These are phyloP conservation scores for Chroicocephalus ridibundus DNA, from an alignment of 2,113 vertebrate genomes.

Conservation along the genomic window DNA sequence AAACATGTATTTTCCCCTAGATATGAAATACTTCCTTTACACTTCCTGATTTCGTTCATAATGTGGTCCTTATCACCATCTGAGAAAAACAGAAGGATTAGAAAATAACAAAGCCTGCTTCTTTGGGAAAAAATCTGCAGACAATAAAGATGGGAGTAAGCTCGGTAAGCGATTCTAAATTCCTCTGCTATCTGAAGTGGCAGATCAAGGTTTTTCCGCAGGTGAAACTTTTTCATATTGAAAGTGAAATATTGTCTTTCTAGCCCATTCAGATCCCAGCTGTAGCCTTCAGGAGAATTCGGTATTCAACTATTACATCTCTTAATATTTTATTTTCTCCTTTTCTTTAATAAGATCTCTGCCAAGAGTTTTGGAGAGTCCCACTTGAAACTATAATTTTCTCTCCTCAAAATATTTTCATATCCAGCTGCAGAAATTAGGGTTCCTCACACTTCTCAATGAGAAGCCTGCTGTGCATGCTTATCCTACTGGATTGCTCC, in stretches of 20 bases:
- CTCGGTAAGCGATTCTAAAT: not conserved
- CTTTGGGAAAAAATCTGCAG: not conserved
- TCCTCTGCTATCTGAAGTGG: not conserved
- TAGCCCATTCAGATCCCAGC: not conserved
- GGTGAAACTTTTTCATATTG: not conserved
- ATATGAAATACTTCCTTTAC: slow-evolving; percentile 6
- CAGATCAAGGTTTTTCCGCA: not conserved
- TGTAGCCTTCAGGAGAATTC: slow-evolving; percentile 8
- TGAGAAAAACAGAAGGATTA: slow-evolving; percentile 19
- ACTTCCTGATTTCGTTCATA: not conserved
- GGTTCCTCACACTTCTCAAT: not conserved
- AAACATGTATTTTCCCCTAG: not conserved
- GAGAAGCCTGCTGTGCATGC: not conserved
- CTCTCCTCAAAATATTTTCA: not conserved
- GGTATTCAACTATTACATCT: not conserved
- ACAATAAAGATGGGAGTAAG: not conserved
- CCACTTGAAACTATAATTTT: not conserved
- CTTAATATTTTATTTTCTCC: slow-evolving; percentile 17
- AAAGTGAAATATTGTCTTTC: slow-evolving; percentile 24
- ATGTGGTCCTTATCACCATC: not conserved
- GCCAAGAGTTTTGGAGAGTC: not conserved
- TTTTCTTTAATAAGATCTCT: not conserved
- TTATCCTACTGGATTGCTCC: not conserved
- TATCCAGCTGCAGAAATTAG: not conserved
- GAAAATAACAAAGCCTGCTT: not conserved